Conservation (phyloP, 2,113 vertebrate genomes). For the Pogonocichla stellata region DNA sequence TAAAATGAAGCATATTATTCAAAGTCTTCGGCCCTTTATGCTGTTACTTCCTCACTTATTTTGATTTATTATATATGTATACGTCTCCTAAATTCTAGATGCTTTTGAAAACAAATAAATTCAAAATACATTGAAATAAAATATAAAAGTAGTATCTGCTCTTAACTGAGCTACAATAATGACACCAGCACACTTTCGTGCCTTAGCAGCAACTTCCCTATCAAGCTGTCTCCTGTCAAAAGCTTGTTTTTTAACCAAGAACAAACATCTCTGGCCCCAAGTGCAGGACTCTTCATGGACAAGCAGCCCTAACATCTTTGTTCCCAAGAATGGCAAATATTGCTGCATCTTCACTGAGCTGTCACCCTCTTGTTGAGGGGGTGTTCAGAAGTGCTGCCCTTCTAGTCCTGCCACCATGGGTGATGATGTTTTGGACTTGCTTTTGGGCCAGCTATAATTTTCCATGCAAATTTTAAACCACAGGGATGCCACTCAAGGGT, state of each 20-base stretch:
- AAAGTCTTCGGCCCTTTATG: slow-evolving; percentile 14
- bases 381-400: neutral
- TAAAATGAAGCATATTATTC: slow-evolving; percentile 30
- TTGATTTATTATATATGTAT: slow-evolving; percentile 16
- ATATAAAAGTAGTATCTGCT: neutral
- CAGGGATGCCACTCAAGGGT: neutral
- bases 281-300: neutral
- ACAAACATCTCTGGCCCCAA: neutral
- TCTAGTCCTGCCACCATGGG: neutral
- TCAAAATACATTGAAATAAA: slow-evolving; percentile 1
- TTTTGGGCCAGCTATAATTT: neutral
- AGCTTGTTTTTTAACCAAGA: neutral
- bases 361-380: neutral
- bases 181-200: neutral
- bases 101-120: neutral
- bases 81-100: neutral
- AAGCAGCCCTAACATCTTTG: neutral
- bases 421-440: neutral
- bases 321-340: neutral
- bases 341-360: neutral
- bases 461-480: neutral
- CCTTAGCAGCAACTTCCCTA: neutral
- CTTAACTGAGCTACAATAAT: neutral
- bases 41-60: slow-evolving; percentile 19
- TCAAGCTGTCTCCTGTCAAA: neutral